Evolutionary conservation across 2,113 vertebrate species (phyloP).

Genomic region (Hippopotamus amphibius): DNA sequence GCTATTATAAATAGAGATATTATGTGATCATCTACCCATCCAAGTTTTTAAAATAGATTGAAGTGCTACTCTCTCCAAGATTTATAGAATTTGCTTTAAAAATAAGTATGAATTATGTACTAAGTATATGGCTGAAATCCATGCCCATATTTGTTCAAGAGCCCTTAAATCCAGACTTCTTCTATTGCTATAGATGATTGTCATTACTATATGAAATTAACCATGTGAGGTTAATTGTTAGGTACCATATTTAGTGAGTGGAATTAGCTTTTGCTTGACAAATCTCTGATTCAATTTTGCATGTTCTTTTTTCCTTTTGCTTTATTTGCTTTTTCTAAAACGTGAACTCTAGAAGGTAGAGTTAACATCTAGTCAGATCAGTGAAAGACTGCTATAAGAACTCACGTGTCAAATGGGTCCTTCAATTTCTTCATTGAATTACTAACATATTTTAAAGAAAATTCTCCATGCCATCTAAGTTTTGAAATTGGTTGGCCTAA

Average conservation of each 20-base stretch:
- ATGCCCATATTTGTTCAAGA: background rate
- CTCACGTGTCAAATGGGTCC: background rate
- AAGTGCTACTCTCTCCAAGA: background rate
- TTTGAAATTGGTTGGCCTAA: background rate
- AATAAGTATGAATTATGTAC: background rate
- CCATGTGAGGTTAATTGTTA: background rate
- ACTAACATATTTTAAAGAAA: background rate
- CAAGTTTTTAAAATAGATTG: constrained; percentile 37
- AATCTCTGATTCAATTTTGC: background rate
- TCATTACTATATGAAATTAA: background rate
- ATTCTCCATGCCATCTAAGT: background rate
- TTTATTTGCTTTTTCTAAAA: constrained; percentile 5
- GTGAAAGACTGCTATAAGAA: background rate
- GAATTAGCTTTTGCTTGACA: constrained; percentile 32
- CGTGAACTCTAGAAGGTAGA: background rate
- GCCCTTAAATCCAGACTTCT: background rate
- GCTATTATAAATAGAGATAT: constrained; percentile 11
- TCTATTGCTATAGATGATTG: background rate
- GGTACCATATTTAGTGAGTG: background rate
- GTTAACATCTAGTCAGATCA: background rate
- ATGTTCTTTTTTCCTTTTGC: background rate
- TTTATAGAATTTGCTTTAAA: constrained; percentile 47
- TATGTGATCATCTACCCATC: background rate
- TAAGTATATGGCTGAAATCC: background rate
- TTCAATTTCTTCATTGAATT: background rate